A percentile compares a stretch with the other conserved stretches of the same genome.
phyloP scores from a whole-genome alignment of 2,797 vertebrate genomes.

The Onychomys arenicola region DNA sequence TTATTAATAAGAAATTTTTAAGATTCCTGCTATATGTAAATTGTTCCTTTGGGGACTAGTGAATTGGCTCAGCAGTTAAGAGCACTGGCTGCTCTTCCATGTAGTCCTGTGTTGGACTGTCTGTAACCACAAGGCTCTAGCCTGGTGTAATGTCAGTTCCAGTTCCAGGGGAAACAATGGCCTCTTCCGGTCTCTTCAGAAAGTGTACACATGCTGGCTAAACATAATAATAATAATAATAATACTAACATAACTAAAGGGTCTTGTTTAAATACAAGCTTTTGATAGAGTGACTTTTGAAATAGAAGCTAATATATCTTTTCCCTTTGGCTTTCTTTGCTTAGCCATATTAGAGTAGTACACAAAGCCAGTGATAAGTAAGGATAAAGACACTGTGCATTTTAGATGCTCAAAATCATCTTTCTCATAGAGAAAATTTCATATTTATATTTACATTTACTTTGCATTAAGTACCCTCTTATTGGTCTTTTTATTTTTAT shows the following conservation, averaged over 20 bases:
- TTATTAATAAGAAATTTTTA: no score
- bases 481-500: background rate
- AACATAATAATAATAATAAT: background rate
- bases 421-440: background rate
- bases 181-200: background rate
- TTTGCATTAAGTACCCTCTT: no score
- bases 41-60: background rate
- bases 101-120: no score
- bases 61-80: background rate
- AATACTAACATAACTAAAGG: background rate
- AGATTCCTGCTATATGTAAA: no score
- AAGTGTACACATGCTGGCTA: background rate
- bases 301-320: background rate
- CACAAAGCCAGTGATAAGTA: background rate
- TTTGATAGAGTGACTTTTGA: background rate
- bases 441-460: background rate
- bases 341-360: fast-evolving
- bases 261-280: background rate
- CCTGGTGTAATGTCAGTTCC: background rate
- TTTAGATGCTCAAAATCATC: background rate
- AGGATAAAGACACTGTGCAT: background rate
- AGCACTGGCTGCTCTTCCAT: background rate
- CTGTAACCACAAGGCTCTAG: background rate
- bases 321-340: background rate
- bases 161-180: background rate